Evolutionary conservation across 1,140 invertebrate genomes (phyloP).

Genomic region (Drosophila sechellia): DNA sequence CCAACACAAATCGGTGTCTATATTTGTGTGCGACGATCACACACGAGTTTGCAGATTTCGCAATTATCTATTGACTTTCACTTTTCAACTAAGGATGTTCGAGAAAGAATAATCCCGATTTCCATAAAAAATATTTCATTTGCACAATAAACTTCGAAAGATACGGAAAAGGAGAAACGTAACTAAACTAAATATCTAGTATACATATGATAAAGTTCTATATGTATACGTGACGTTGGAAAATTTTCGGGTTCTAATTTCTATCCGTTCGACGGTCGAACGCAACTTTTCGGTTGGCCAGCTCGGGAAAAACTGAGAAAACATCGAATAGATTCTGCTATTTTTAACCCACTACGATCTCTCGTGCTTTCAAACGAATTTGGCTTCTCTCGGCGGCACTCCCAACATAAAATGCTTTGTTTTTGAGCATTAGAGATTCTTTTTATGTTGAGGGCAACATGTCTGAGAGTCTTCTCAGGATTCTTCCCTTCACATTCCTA

Average conservation of each 20-base stretch:
- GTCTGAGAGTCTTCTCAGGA: slow-evolving; percentile 23
- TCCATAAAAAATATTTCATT: neutral
- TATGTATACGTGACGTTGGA: slow-evolving; percentile 62
- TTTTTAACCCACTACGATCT: slow-evolving; percentile 68
- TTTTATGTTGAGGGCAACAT: slow-evolving; percentile 8
- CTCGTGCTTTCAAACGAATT: neutral
- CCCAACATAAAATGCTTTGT: slow-evolving; percentile 42
- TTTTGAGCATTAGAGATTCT: slow-evolving; percentile 16
- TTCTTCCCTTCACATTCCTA: slow-evolving; percentile 24
- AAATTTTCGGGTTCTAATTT: slow-evolving; percentile 64
- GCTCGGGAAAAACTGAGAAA: slow-evolving; percentile 77
- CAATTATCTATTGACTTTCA: slow-evolving; percentile 76
- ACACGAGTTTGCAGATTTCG: slow-evolving; percentile 69
- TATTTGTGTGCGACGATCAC: slow-evolving; percentile 36
- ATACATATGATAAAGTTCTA: slow-evolving; percentile 63
- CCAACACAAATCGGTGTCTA: slow-evolving; percentile 18
- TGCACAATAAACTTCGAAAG: neutral
- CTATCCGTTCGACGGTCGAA: slow-evolving; percentile 44
- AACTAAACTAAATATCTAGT: slow-evolving; percentile 59
- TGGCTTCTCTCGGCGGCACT: slow-evolving; percentile 15
- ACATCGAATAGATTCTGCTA: slow-evolving; percentile 63
- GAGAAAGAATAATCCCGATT: neutral
- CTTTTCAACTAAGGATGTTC: slow-evolving; percentile 33
- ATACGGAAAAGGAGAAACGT: slow-evolving; percentile 3
- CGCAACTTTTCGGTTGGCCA: slow-evolving; percentile 69